Conservation (phyloP, 2,113 vertebrate genomes). For the Noturus placidus region DNA sequence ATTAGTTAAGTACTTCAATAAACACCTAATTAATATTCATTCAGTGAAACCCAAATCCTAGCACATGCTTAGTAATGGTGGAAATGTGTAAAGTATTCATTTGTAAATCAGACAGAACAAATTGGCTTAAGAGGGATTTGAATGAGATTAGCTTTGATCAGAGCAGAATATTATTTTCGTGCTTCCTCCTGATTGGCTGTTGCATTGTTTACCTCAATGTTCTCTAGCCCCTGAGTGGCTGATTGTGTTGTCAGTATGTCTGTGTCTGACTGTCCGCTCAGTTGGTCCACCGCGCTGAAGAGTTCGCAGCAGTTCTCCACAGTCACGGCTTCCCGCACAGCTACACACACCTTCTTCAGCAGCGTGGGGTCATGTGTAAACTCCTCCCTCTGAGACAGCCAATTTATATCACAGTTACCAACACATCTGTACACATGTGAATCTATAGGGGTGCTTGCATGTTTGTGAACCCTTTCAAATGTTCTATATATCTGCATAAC, state of each 20-base stretch:
- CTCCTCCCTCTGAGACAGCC: constrained; percentile 81
- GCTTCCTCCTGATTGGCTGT: background rate
- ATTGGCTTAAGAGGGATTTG: constrained; percentile 19
- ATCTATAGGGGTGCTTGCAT: no score
- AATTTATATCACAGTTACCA: constrained; percentile 22
- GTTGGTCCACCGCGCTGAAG: constrained; percentile 76
- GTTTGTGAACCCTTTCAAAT: no score
- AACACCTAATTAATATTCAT: background rate
- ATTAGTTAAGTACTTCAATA: background rate
- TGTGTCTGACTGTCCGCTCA: constrained; percentile 62
- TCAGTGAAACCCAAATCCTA: background rate
- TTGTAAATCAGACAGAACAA: constrained; percentile 9
- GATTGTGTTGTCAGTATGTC: constrained; percentile 36
- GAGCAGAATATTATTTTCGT: constrained; percentile 2
- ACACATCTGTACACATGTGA: background rate
- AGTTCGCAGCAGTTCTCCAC: constrained; percentile 88
- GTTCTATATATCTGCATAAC: no score
- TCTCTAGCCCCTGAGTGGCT: constrained; percentile 43
- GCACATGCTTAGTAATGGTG: background rate
- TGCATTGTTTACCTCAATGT: constrained; percentile 58
- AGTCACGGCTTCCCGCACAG: constrained; percentile 80
- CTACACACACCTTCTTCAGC: constrained; percentile 83
- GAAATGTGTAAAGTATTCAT: background rate
- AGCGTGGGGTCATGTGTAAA: constrained; percentile 85
- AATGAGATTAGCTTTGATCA: constrained; percentile 14